These are phyloP conservation scores for Pseudomyrmex dendroicus DNA, from an alignment of 1,140 invertebrate genomes.

Conservation along the genomic window DNA sequence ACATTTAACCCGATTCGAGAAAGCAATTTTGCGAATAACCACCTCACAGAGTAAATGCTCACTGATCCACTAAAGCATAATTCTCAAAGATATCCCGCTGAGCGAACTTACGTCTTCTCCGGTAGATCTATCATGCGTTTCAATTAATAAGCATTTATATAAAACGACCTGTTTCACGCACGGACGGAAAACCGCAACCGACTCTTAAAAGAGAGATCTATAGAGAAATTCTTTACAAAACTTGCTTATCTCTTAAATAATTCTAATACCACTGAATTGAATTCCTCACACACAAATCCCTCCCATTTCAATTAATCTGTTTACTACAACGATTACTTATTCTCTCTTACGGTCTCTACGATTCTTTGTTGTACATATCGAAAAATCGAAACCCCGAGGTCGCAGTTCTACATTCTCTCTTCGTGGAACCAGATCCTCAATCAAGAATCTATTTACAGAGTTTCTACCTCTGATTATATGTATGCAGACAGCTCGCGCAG, in stretches of 20 bases:
- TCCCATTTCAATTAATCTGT: background rate
- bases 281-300: no score
- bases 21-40: background rate
- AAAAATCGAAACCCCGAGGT: background rate
- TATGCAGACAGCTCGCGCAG: conserved; percentile 10
- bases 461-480: background rate
- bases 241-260: no score
- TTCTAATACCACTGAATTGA: no score
- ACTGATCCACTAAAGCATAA: background rate
- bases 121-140: background rate
- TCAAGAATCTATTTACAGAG: conserved; percentile 29
- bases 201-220: background rate
- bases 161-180: background rate
- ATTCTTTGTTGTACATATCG: background rate
- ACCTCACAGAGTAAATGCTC: background rate
- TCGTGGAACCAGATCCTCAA: background rate
- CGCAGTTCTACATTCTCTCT: background rate
- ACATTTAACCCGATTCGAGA: background rate
- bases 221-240: no score
- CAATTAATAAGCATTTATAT: conserved; percentile 19
- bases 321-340: background rate
- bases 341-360: background rate
- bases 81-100: conserved; percentile 10
- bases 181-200: background rate
- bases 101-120: background rate